These are phyloP conservation scores for Schlechtendalia chinensis DNA, from an alignment of 1,140 invertebrate genomes.

Conservation along the genomic window DNA sequence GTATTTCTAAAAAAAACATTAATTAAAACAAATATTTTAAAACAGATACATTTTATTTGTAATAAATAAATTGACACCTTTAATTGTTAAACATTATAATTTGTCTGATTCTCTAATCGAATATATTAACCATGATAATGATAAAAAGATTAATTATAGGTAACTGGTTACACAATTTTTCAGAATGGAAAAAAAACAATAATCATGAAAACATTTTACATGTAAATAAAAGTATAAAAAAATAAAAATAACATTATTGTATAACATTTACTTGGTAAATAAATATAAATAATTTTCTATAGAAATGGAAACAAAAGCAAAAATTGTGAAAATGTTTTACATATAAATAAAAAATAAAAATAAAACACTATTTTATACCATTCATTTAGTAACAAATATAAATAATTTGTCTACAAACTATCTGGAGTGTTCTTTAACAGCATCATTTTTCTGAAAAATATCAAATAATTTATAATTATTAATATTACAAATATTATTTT, in stretches of 20 bases:
- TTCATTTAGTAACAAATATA: background rate
- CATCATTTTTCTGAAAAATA: conserved; percentile 27
- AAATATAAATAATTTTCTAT: background rate
- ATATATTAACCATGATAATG: background rate
- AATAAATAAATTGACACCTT: conserved; percentile 36
- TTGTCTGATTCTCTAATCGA: background rate
- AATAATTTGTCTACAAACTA: background rate
- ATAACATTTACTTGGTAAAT: background rate
- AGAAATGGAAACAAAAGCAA: background rate
- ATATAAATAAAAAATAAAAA: background rate
- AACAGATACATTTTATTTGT: background rate
- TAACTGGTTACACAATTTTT: background rate
- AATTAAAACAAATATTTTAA: no score
- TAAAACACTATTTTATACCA: conserved; percentile 1
- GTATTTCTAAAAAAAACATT: no score
- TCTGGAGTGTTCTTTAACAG: conserved; percentile 21
- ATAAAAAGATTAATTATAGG: background rate
- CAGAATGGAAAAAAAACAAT: background rate
- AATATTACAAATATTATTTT: no score
- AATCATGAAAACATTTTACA: background rate
- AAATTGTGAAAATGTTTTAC: background rate
- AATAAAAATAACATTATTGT: no score
- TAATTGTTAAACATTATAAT: background rate
- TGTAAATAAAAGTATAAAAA: no score
- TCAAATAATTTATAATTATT: background rate